Evolutionary conservation across 1,140 invertebrate species (phyloP).

Genomic region (Gryllus bimaculatus): DNA sequence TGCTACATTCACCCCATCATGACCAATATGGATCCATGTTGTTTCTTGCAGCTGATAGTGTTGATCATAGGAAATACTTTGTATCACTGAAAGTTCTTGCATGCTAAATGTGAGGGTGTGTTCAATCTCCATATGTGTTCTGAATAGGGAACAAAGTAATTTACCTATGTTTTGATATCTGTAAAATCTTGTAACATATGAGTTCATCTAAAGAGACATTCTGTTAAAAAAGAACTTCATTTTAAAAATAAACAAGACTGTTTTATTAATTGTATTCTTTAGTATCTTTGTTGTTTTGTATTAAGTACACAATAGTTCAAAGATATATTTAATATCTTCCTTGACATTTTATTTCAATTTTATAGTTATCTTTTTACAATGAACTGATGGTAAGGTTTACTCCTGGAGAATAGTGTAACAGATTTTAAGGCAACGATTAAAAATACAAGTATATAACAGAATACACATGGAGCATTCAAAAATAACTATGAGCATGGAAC

Average conservation of each 20-base stretch:
- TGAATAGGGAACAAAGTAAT: background rate
- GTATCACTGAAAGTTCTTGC: background rate
- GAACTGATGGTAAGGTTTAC: too few species aligned
- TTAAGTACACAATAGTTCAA: too few species aligned
- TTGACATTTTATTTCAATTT: too few species aligned
- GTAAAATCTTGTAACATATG: too few species aligned
- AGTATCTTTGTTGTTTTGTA: too few species aligned
- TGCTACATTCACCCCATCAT: constrained; percentile 12
- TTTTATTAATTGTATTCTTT: too few species aligned
- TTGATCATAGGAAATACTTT: constrained; percentile 3
- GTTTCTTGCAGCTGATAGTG: constrained; percentile 9
- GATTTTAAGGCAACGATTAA: background rate
- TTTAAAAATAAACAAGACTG: too few species aligned
- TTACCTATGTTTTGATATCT: too few species aligned
- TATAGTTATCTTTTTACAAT: too few species aligned
- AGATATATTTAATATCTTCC: too few species aligned
- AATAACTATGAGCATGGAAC: background rate
- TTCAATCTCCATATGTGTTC: background rate
- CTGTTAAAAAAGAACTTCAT: too few species aligned
- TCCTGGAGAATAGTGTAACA: background rate
- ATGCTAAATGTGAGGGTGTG: background rate
- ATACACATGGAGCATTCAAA: background rate
- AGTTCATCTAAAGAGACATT: too few species aligned
- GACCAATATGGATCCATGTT: constrained; percentile 8
- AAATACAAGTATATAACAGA: background rate